These are phyloP conservation scores for Empis livida DNA, from an alignment of 2,888 invertebrate genomes.

Conservation along the genomic window DNA sequence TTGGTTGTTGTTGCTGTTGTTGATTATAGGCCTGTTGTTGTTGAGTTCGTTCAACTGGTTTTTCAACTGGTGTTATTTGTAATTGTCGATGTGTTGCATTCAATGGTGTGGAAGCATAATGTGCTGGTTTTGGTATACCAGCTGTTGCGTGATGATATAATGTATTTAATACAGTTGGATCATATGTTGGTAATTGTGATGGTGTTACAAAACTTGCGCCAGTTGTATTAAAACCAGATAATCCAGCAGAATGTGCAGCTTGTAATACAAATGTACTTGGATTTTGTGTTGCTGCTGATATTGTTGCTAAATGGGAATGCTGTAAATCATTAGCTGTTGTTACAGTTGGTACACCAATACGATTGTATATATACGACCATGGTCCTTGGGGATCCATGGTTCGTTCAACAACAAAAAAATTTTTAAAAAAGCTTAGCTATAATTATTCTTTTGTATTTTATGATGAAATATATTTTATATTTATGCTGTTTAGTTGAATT, in stretches of 20 bases:
- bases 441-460: too few relatives aligned
- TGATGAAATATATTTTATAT: too few relatives aligned
- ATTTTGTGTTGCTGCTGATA: slow-evolving; percentile 37
- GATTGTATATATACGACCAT: slow-evolving; percentile 78
- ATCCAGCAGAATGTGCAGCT: slow-evolving; percentile 47
- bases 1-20: neutral
- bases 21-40: slow-evolving; percentile 23
- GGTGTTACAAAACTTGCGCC: slow-evolving; percentile 50
- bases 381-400: slow-evolving; percentile 73
- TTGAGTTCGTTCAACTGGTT: slow-evolving; percentile 41
- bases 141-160: slow-evolving; percentile 63
- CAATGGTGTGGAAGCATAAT: slow-evolving; percentile 46
- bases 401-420: too few relatives aligned
- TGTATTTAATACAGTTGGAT: slow-evolving; percentile 62
- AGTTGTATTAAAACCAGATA: slow-evolving; percentile 43
- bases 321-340: slow-evolving; percentile 54
- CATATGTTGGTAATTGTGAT: slow-evolving; percentile 59
- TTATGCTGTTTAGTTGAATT: too few relatives aligned
- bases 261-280: slow-evolving; percentile 55
- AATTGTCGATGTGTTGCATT: slow-evolving; percentile 57
- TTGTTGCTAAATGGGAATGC: slow-evolving; percentile 52
- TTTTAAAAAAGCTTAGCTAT: too few relatives aligned
- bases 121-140: slow-evolving; percentile 51
- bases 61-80: slow-evolving; percentile 43
- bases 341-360: slow-evolving; percentile 55